Base-by-base conservation (phyloP, 2,797 vertebrate genomes). In the Chiroxiphia lanceolata region DNA sequence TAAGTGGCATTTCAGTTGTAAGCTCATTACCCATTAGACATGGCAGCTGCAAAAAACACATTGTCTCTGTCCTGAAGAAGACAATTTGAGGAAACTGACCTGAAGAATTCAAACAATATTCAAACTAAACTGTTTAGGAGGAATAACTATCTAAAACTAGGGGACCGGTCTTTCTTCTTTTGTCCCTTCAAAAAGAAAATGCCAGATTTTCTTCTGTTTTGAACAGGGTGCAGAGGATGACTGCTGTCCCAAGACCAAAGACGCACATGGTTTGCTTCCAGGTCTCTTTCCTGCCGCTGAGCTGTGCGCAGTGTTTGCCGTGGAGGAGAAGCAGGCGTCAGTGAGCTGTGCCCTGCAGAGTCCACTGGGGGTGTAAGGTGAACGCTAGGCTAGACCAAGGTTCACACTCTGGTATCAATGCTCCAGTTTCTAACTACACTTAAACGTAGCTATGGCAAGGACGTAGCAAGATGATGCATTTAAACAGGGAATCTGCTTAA, bases 291-390 rank as follows among this genome's bases (percentile, higher is more conserved):
- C 23, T 22, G 56, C 34, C 45, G 10, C 27, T 0, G 15, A 47
- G 31, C 10, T 42, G 51, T 15, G 40, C 0, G 0, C 44, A 27
- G 45, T 11, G 25, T 23, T 69, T 15, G 20, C 3, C 1, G 0
- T 1, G 5, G 8, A 75, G 45, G 18, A 85, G 59, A 31, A 79
- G 45, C 12, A 20, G 75, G 13, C 40, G 23, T 2, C 8, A 11
- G 33, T 3, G 34, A 80, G 40, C 64, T 48, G 34, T 4, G 48
- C 9, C 8, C 18, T 38, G 29, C 9, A 26, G 44, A 90, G 33
- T 48, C 83, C 83, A 6, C 0, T 1, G 18, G 57, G 50, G 9
- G 21, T 0, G 0, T 0, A n/a, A 40, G 50, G 56, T 31, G 48
- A 85, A 67, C 0, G 0, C 48, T 5, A 20, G n/a, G 21, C 56